Percentiles rank a stretch among this genome's conserved stretches.
These are phyloP conservation scores for Fregetta grallaria DNA, from an alignment of 2,113 vertebrate genomes.

Conservation along the genomic window DNA sequence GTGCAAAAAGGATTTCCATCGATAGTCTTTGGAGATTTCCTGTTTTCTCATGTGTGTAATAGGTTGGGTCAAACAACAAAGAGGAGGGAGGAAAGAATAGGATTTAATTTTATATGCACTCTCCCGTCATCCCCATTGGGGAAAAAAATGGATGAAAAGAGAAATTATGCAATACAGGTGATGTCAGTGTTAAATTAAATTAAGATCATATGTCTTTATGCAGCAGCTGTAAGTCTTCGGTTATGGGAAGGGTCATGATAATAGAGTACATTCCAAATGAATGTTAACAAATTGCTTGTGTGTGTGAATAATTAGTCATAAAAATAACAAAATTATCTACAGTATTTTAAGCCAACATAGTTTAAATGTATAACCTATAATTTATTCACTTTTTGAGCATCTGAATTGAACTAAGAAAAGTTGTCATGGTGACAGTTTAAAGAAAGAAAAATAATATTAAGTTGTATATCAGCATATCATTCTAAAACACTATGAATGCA, in stretches of 20 bases:
- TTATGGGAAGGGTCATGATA: constrained; percentile 36
- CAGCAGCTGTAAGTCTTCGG: constrained; percentile 43
- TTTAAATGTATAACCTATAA: neutral
- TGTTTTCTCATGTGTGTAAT: constrained; percentile 80
- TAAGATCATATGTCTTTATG: constrained; percentile 54
- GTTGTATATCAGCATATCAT: neutral
- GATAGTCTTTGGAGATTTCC: constrained; percentile 71
- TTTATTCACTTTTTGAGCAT: neutral
- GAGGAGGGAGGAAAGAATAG: constrained; percentile 28
- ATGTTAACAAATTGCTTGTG: neutral
- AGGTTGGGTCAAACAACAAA: constrained; percentile 67
- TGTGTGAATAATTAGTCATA: constrained; percentile 4
- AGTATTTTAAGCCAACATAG: neutral
- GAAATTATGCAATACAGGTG: constrained; percentile 39
- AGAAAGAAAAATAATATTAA: neutral
- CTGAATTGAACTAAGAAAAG: neutral
- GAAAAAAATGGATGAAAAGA: constrained; percentile 5
- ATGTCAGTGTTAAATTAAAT: constrained; percentile 71
- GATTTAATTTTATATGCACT: constrained; percentile 57
- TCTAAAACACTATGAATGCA: neutral
- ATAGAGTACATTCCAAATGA: constrained; percentile 49
- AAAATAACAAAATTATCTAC: constrained; percentile 8
- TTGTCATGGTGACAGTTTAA: neutral
- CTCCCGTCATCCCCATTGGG: neutral
- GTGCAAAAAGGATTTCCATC: constrained; percentile 76